Evolutionary conservation across 2,888 invertebrate species (phyloP).

Genomic region (Drosophila fulvimacula): DNA sequence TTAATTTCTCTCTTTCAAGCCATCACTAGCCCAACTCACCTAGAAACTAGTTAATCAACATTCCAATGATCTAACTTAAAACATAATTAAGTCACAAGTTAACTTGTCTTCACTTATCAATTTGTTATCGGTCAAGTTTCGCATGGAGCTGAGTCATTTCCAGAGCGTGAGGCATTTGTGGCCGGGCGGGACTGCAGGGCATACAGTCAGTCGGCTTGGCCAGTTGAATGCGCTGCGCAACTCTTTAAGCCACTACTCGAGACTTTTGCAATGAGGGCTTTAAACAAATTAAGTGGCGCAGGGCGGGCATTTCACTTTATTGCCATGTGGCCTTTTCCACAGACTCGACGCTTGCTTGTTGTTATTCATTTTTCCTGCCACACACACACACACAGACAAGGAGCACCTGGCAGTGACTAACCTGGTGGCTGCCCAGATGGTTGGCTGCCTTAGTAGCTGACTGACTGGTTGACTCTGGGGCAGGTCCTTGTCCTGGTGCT

Average conservation of each 20-base stretch:
- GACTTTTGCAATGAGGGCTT: conserved; percentile 56
- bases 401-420: conserved; percentile 40
- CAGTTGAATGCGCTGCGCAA: conserved; percentile 11
- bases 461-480: conserved; percentile 36
- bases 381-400: conserved; percentile 18
- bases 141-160: conserved; percentile 20
- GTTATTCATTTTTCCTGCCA: conserved; percentile 64
- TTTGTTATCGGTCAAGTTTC: conserved; percentile 30
- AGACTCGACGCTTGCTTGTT: conserved; percentile 46
- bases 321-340: conserved; percentile 48
- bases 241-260: conserved; percentile 55
- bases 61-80: not conserved
- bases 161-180: not conserved
- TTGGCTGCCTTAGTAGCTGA: conserved; percentile 52
- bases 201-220: not conserved
- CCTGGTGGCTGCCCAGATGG: conserved; percentile 51
- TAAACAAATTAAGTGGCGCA: conserved; percentile 76
- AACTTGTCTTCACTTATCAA: conserved; percentile 23
- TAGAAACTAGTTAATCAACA: not conserved
- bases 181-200: not conserved
- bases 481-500: conserved; percentile 14
- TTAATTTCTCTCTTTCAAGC: not conserved
- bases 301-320: conserved; percentile 68
- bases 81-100: not conserved
- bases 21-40: not conserved